These are phyloP conservation scores for Petrocephalus zakoni DNA, from an alignment of 2,113 vertebrate genomes.

Conservation along the genomic window DNA sequence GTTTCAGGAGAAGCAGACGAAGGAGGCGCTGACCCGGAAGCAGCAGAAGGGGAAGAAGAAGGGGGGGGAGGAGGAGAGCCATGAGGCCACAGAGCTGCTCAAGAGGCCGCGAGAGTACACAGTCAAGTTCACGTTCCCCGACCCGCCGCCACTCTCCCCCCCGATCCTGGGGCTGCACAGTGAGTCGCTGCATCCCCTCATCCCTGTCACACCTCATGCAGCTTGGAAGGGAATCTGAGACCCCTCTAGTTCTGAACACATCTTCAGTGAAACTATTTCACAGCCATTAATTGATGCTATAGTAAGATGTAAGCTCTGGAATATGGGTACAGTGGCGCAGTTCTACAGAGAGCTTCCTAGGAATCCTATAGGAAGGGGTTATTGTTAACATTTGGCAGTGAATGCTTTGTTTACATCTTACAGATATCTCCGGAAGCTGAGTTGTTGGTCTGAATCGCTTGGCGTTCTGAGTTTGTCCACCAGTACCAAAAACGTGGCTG, in stretches of 20 bases:
- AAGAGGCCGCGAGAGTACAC: constrained; percentile 83
- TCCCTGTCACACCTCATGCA: not conserved
- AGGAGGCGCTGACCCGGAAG: constrained; percentile 77
- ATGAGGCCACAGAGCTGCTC: constrained; percentile 69
- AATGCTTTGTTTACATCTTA: not conserved
- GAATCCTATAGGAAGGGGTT: not conserved
- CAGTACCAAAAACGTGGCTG: not conserved
- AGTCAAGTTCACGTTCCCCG: constrained; percentile 84
- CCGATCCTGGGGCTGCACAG: constrained; percentile 81
- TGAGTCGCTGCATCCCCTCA: constrained; percentile 41
- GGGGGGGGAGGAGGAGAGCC: constrained; percentile 73
- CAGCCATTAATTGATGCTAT: not conserved
- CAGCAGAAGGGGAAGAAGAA: constrained; percentile 83
- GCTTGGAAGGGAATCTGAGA: not conserved
- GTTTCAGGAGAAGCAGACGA: constrained; percentile 81
- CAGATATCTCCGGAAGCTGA: not conserved
- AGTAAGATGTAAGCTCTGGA: not conserved
- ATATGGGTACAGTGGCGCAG: not conserved
- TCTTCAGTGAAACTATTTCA: not conserved
- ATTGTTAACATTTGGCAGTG: not conserved
- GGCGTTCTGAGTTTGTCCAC: not conserved
- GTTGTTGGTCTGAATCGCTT: not conserved
- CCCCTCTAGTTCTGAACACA: not conserved
- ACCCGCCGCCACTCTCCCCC: constrained; percentile 78
- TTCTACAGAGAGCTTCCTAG: not conserved